Evolutionary conservation across 2,797 vertebrate species (phyloP).

Genomic region (Echeneis naucrates): DNA sequence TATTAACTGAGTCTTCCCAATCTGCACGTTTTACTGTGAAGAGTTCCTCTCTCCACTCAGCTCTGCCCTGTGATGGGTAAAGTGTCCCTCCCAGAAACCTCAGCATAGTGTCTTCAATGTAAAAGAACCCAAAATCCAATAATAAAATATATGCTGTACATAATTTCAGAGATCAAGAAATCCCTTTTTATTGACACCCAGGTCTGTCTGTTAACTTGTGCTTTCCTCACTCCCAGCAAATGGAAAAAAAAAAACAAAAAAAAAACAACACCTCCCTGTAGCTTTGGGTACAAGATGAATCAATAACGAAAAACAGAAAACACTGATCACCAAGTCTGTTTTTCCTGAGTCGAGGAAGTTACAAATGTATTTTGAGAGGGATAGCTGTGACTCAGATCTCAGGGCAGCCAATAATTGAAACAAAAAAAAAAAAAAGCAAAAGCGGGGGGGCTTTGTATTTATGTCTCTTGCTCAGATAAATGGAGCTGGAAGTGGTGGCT

Average conservation of each 20-base stretch:
- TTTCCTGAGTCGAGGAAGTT: constrained; percentile 74
- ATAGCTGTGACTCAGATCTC: constrained; percentile 16
- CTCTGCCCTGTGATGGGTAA: constrained; percentile 61
- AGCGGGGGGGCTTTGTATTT: background rate
- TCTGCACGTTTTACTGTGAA: constrained; percentile 74
- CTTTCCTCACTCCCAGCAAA: constrained; percentile 78
- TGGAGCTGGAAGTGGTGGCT: constrained; percentile 18
- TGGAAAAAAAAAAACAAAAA: background rate
- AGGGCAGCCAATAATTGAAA: background rate
- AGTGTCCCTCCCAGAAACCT: constrained; percentile 64
- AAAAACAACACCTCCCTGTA: constrained; percentile 60
- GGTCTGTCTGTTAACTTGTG: constrained; percentile 83
- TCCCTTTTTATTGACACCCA: constrained; percentile 82
- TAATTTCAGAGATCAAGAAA: constrained; percentile 79
- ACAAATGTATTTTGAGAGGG: constrained; percentile 42
- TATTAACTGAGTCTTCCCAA: constrained; percentile 75
- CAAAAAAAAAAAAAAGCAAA: background rate
- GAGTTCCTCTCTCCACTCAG: constrained; percentile 62
- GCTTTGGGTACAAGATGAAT: constrained; percentile 70
- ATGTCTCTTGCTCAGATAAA: constrained; percentile 24
- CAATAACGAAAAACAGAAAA: constrained; percentile 59
- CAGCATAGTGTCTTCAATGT: constrained; percentile 81
- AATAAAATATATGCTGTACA: constrained; percentile 90
- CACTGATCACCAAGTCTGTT: constrained; percentile 66
- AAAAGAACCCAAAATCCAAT: constrained; percentile 83